Base-by-base conservation (phyloP, 2,113 vertebrate species). In the Spilogale gracilis region DNA sequence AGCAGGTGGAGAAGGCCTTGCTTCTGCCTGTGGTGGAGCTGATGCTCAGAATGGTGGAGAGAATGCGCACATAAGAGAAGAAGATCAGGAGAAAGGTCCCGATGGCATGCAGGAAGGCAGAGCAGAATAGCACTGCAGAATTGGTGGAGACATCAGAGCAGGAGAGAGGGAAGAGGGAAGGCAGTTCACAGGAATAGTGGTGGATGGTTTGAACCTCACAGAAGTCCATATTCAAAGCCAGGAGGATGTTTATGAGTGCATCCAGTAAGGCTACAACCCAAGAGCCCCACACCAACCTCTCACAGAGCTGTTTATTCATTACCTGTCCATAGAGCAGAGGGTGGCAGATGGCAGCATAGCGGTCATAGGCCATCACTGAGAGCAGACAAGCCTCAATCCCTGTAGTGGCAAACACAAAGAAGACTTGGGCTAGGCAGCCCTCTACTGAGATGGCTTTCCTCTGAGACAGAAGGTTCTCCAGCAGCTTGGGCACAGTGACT, bases 401-500 rank as follows among this genome's bases (percentile, higher is more conserved):
- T 6, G 82, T 92, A 14, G 83, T 81, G 67, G 83, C 38, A 69
- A 91, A 91, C 67, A 91, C 93, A 32, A 97, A 97, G 95, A 95
- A 95, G 50, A 91, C 82, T 56, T 94, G 93, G 63, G 65, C 65
- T 43, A 97, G 58, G 14, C 93, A 96, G 9, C 79, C 82, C 65
- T 74, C 30, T 11, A 94, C 6, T 1, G 96, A 94, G 83, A 97
- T 86, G 58, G 25, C 83, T 76, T 98, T 97, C 48, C 58, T 92
- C 14, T 52, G 50, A 30, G 67, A 88, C 60, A 97, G 52, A 69
- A 97, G 85, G 78, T 98, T 88, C 48, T 94, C 87, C 43, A 97
- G 84, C 67, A 98, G 78, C 80, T 97, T 96, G 30, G 96, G 97
- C 7, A 96, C 83, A 20, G 90, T 94, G 80, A 97, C 90, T 6